These are phyloP conservation scores for Otocyon megalotis DNA, from an alignment of 2,113 vertebrate genomes.

Conservation along the genomic window DNA sequence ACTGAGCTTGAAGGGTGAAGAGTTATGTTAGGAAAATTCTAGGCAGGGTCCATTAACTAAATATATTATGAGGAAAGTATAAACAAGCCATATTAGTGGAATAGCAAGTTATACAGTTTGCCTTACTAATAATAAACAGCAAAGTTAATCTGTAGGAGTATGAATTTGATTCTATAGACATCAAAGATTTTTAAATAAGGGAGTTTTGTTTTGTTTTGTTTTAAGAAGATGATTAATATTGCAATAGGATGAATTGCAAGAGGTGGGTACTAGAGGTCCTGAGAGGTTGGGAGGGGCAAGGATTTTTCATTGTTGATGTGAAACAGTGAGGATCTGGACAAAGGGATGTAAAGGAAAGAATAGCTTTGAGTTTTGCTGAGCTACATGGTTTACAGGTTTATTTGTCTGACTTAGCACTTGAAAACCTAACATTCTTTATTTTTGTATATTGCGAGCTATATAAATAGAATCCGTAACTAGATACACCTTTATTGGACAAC, in stretches of 20 bases:
- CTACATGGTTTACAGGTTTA: background rate
- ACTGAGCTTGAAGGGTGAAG: background rate
- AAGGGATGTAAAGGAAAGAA: background rate
- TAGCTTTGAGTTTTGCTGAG: background rate
- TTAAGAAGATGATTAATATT: conserved; percentile 23
- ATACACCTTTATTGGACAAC: background rate
- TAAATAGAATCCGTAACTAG: background rate
- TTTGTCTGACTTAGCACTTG: background rate
- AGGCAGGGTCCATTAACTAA: background rate
- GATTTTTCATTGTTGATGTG: background rate
- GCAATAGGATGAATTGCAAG: background rate
- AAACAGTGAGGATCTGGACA: background rate
- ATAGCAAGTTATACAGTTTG: background rate
- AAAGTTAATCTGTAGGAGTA: background rate
- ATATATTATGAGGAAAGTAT: background rate
- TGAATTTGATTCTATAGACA: background rate
- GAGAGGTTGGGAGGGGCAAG: background rate
- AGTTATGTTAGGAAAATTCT: conserved; percentile 36
- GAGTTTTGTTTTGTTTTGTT: background rate
- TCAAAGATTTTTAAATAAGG: background rate
- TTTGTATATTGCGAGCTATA: background rate
- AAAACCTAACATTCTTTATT: conserved; percentile 5
- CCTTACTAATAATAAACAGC: background rate
- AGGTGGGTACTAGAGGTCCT: background rate
- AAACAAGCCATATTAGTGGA: background rate